Evolutionary conservation across 30 jellyfish, hydroid and myxozoan genomes (phyloP), one percentile per base, ranked within the genome.

Genomic region (Cassiopea xamachana): DNA sequence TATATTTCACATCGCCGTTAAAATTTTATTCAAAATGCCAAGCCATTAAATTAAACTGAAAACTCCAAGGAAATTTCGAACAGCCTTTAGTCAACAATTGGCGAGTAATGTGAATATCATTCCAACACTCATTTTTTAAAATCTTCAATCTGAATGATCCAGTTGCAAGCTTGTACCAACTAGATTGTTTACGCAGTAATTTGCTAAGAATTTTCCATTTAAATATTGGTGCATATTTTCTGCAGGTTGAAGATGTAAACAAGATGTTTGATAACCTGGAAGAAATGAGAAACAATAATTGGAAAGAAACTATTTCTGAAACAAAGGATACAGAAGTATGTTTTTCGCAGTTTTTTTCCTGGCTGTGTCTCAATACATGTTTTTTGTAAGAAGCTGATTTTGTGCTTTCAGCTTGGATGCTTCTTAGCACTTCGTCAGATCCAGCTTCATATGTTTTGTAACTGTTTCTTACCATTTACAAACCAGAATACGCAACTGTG

Each of bases 191-290:
- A 6, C 64, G 12, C 0, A 55, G 7, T 55, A 55, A 3, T 55
- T 55, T 55, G 12, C 39, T 55, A 6, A 10, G 10, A 55, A 55
- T 55, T 55, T 55, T 55, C 64, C 12, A 10, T 55, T 10, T 3
- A 55, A 10, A 55, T 55, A 55, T 55, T 55, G 7, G 64, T 55
- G 74, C 74, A 4, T 64, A 27, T 81, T 15, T 46, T 64, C 77
- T 69, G 12, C 75, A 94, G 98, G 93, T 95, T 12, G 96, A 88
- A 69, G 99, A 95, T 91, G 99, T 95, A 44, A 79, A 83, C 75
- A 86, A 92, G 60, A 85, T 95, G 93, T 95, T 95, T 80, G 93
- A 84, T 47, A 94, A 95, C 69, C 69, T 95, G 69, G 99, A 87
- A 27, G 95, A 92, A 87, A 60, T 92, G 93, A 83, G 97, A 69